Conservation (phyloP, 2,113 vertebrate genomes). For the Mesocricetus auratus region DNA sequence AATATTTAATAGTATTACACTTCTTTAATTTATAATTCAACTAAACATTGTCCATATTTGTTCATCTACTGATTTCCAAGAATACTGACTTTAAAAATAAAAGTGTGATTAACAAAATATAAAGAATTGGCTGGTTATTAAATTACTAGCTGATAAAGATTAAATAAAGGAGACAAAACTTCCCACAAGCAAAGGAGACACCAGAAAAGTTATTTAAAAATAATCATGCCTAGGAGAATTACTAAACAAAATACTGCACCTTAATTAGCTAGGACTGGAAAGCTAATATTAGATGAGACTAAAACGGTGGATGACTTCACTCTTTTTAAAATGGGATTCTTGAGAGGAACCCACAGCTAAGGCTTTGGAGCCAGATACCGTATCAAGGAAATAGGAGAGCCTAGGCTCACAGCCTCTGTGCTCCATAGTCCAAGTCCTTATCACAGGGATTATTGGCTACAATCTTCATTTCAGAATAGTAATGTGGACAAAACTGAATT, state of each 20-base stretch:
- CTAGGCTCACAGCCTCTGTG: not conserved
- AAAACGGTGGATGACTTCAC: constrained; percentile 67
- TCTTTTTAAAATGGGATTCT: constrained; percentile 34
- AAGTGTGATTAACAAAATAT: not conserved
- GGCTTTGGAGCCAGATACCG: not conserved
- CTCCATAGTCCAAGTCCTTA: no score
- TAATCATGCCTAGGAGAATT: constrained; percentile 56
- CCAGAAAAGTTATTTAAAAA: constrained; percentile 67
- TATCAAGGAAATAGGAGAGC: not conserved
- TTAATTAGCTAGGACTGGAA: constrained; percentile 64
- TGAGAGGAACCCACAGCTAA: not conserved
- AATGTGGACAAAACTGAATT: not conserved
- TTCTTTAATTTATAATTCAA: constrained; percentile 11
- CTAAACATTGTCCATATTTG: not conserved
- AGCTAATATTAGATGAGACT: constrained; percentile 76
- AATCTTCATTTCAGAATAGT: constrained; percentile 16
- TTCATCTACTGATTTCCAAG: constrained; percentile 3
- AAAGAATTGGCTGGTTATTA: not conserved
- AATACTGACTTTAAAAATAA: constrained; percentile 48
- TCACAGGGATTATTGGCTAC: not conserved
- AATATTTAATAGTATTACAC: no score
- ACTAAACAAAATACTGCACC: constrained; percentile 72
- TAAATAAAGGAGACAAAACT: constrained; percentile 30
- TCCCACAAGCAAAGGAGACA: constrained; percentile 50
- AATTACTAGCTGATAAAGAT: not conserved